phyloP scores from a whole-genome alignment of 2,797 vertebrate species.

The Argentina silus region DNA sequence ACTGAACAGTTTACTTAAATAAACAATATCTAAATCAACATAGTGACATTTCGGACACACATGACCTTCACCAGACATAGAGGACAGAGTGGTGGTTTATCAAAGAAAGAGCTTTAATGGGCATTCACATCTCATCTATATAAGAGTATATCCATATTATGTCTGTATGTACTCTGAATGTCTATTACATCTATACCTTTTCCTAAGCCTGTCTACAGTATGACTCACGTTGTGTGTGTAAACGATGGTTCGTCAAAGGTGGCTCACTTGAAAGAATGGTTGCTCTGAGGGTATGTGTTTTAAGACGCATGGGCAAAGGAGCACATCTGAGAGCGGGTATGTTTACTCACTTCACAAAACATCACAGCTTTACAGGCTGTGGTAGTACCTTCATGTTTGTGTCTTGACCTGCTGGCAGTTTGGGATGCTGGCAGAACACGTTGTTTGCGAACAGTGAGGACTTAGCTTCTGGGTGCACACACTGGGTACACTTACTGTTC shows the following conservation, averaged over 20 bases:
- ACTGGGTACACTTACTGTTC: background rate
- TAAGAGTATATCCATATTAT: background rate
- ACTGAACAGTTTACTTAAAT: background rate
- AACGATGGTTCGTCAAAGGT: background rate
- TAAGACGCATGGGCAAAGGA: background rate
- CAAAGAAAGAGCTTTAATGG: background rate
- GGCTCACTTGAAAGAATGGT: background rate
- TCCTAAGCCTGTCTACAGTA: background rate
- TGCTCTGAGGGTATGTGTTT: background rate
- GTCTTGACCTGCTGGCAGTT: background rate
- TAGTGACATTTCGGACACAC: background rate
- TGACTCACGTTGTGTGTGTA: background rate
- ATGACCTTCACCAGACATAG: background rate
- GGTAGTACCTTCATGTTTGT: background rate
- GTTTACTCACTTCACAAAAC: background rate
- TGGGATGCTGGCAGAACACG: background rate
- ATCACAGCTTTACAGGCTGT: background rate
- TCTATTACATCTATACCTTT: background rate
- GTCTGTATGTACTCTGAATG: background rate
- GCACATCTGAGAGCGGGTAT: background rate
- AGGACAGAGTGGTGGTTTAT: background rate
- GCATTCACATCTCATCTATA: slow-evolving; percentile 4
- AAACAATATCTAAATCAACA: background rate
- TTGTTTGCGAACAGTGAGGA: background rate
- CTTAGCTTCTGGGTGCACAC: background rate